These are phyloP conservation scores for Hyla sarda DNA, from an alignment of 2,113 vertebrate species.

Conservation along the genomic window DNA sequence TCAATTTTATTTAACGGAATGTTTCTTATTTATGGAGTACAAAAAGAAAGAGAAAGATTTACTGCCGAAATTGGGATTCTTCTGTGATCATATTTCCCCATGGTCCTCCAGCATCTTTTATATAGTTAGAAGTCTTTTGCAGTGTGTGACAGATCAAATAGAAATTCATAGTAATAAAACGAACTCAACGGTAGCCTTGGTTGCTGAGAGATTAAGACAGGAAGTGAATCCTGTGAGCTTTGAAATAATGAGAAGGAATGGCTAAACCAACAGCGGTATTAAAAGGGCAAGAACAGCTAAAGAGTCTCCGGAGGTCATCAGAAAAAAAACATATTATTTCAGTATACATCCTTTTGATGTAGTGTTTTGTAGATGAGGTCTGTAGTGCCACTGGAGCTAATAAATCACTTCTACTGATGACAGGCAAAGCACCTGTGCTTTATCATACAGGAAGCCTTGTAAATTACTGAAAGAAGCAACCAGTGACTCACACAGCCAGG, in stretches of 20 bases:
- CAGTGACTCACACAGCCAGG: slow-evolving; percentile 61
- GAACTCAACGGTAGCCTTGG: slow-evolving; percentile 62
- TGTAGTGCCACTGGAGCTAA: slow-evolving; percentile 66
- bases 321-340: slow-evolving; percentile 73
- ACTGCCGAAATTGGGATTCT: slow-evolving; percentile 64
- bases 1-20: slow-evolving; percentile 62
- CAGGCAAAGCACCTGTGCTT: slow-evolving; percentile 70
- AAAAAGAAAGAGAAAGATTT: slow-evolving; percentile 63
- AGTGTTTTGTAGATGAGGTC: slow-evolving; percentile 69
- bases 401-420: slow-evolving; percentile 70
- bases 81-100: slow-evolving; percentile 63
- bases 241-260: slow-evolving; percentile 71
- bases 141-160: slow-evolving; percentile 66
- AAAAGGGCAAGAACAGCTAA: slow-evolving; percentile 70
- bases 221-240: slow-evolving; percentile 69
- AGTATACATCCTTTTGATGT: slow-evolving; percentile 71
- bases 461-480: slow-evolving; percentile 70
- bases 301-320: slow-evolving; percentile 69
- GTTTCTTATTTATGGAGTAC: slow-evolving; percentile 58
- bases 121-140: slow-evolving; percentile 65
- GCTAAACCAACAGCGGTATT: slow-evolving; percentile 65
- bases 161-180: slow-evolving; percentile 73
- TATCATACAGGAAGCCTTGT: slow-evolving; percentile 69
- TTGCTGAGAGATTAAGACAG: slow-evolving; percentile 71
- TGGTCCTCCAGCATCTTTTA: slow-evolving; percentile 63